Percentiles rank a stretch among this genome's conserved stretches.
These are phyloP conservation scores for Jacana jacana DNA, from an alignment of 2,113 vertebrate genomes.

Conservation along the genomic window DNA sequence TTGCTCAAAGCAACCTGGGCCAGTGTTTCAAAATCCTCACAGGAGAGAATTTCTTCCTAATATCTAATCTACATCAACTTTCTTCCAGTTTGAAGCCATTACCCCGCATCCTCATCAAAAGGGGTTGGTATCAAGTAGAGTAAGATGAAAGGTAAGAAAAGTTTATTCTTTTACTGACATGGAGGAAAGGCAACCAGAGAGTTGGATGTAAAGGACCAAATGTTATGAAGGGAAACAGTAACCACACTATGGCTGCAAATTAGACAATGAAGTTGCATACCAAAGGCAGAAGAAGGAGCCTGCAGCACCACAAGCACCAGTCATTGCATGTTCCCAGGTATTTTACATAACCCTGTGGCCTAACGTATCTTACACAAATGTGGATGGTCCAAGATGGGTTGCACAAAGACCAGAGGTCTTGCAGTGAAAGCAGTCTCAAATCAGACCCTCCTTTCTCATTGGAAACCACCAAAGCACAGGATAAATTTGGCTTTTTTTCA, in stretches of 20 bases:
- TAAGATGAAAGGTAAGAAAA: neutral
- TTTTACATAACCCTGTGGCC: conserved; percentile 16
- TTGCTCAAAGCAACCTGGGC: neutral
- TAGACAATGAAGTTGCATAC: rapidly evolving
- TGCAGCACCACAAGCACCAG: neutral
- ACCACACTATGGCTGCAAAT: neutral
- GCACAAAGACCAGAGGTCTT: neutral
- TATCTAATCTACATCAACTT: neutral
- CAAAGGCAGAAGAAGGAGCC: neutral
- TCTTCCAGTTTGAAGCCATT: neutral
- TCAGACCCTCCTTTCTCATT: neutral
- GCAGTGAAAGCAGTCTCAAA: neutral
- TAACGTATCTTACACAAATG: neutral
- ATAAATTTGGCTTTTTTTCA: neutral
- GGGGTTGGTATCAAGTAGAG: no score
- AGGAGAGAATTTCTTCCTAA: neutral
- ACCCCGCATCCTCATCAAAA: neutral
- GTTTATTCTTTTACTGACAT: neutral
- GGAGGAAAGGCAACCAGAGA: neutral
- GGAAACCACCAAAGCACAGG: neutral
- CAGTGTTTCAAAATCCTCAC: neutral
- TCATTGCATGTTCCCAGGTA: neutral
- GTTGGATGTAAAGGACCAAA: neutral
- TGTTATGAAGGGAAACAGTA: neutral
- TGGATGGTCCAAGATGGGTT: neutral